Base-by-base conservation (phyloP, 2,797 vertebrate species). In the Sebastes hubbsi region DNA sequence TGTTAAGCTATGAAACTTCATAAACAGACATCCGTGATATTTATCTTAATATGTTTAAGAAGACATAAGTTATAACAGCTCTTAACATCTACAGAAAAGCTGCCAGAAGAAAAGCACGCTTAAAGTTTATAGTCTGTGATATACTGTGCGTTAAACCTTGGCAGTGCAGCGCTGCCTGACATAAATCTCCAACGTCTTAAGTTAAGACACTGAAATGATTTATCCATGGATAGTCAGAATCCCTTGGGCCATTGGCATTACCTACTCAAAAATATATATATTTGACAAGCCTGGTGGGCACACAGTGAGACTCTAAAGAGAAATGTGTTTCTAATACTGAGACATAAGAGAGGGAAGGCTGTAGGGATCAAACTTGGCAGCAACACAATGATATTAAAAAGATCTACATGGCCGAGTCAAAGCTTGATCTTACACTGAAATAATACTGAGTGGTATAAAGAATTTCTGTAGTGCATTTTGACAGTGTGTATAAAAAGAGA, bases 301-400 rank as follows among this genome's bases (percentile, higher is more conserved):
- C 32, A 46, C 18, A 38, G 20, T 52, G 20, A 38, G 54, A 29
- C 42, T 55, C 32, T 30, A 4, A 66, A 56, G 56, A 49, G 34
- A 75, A 75, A 66, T 66, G 59, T 72, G 38, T 42, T 55, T 77
- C 42, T 72, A 77, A 67, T 61, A 77, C 4, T 30, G 42, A 18
- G 16, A 59, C 36, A 13, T 36, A 52, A 38, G 8, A 38, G 54
- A 54, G 49, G n/a, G 46, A 63, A 38, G 8, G 69, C 16, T 38
- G 29, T 27, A 6, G 29, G 49, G 18, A 72, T 78, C 36, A 42
- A 30, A 16, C 59, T 38, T 32, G 32, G 66, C 32, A 66, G 32
- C 55, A 61, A 29, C 60, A 66, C 30, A 7, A 10, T 29, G 16
- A 30, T 52, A 69, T 38, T 46, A 30, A 58, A 34, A 62, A 63